These are phyloP conservation scores for Urechis unicinctus DNA, from an alignment of 2,888 invertebrate genomes.

Conservation along the genomic window DNA sequence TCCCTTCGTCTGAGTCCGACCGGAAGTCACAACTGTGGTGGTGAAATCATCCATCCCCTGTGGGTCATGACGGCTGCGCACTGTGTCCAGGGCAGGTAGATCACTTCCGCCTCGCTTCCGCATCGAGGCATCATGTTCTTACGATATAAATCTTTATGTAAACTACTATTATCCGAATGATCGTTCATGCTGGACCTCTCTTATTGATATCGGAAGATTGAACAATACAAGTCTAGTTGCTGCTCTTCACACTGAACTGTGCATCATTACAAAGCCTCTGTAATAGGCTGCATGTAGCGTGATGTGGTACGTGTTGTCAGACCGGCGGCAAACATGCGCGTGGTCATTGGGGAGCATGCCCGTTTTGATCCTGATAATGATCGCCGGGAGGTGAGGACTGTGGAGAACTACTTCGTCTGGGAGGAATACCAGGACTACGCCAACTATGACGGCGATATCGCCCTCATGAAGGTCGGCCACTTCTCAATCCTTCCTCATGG, in stretches of 20 bases:
- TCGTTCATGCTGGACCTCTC: too few species aligned
- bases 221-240: too few species aligned
- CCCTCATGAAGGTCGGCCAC: conserved; percentile 4
- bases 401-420: conserved; percentile 3
- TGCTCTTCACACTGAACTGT: too few species aligned
- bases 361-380: not conserved
- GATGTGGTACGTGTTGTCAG: too few species aligned
- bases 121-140: too few species aligned
- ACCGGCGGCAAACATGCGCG: not conserved
- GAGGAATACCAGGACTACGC: conserved; percentile 4
- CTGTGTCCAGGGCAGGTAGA: conserved; percentile 11
- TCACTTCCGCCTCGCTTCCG: too few species aligned
- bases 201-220: too few species aligned
- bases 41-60: conserved; percentile 12
- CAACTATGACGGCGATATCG: conserved; percentile 9
- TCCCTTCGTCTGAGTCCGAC: not conserved
- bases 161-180: too few species aligned
- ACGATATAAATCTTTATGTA: too few species aligned
- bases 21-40: conserved; percentile 11
- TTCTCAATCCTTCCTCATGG: too few species aligned
- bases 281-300: too few species aligned
- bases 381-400: not conserved
- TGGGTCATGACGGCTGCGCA: conserved; percentile 19
- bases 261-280: too few species aligned
- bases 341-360: conserved; percentile 8